Evolutionary conservation across 2,113 vertebrate genomes (phyloP).

Genomic region (Hiodon alosoides): DNA sequence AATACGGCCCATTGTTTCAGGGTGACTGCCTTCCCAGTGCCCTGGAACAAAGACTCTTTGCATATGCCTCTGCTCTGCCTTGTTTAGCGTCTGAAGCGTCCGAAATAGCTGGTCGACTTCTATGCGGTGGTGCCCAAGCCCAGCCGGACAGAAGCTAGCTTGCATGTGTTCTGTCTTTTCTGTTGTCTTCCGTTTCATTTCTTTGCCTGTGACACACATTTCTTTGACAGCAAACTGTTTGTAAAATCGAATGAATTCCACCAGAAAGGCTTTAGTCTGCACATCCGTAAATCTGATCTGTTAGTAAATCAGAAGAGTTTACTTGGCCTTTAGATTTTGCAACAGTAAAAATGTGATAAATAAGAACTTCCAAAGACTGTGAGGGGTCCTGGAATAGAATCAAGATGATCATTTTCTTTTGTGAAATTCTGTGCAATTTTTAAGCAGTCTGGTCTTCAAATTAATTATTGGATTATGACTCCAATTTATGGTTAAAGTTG

Average conservation of each 20-base stretch:
- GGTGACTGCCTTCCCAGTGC: conserved; percentile 68
- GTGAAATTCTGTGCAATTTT: not conserved
- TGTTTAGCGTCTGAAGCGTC: too few species aligned
- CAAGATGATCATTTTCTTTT: not conserved
- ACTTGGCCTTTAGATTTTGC: not conserved
- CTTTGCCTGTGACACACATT: not conserved
- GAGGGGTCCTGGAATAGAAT: not conserved
- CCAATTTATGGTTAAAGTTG: too few species aligned
- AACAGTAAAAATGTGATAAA: conserved; percentile 1
- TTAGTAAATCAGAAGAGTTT: too few species aligned
- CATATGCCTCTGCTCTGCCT: conserved; percentile 55
- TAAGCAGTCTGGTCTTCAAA: not conserved
- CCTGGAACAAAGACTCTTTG: conserved; percentile 63
- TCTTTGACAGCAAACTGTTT: too few species aligned
- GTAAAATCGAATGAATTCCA: conserved; percentile 8
- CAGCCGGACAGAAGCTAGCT: conserved; percentile 28
- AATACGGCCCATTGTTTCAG: conserved; percentile 74
- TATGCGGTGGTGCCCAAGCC: conserved; percentile 48
- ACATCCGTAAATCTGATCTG: too few species aligned
- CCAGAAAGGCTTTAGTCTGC: not conserved
- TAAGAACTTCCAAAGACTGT: not conserved
- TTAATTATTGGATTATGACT: not conserved
- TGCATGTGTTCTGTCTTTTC: conserved; percentile 33
- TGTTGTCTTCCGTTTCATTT: conserved; percentile 30
- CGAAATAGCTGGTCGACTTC: conserved; percentile 67